Base-by-base conservation (phyloP, 2,113 vertebrate species). In the Chauna torquata region DNA sequence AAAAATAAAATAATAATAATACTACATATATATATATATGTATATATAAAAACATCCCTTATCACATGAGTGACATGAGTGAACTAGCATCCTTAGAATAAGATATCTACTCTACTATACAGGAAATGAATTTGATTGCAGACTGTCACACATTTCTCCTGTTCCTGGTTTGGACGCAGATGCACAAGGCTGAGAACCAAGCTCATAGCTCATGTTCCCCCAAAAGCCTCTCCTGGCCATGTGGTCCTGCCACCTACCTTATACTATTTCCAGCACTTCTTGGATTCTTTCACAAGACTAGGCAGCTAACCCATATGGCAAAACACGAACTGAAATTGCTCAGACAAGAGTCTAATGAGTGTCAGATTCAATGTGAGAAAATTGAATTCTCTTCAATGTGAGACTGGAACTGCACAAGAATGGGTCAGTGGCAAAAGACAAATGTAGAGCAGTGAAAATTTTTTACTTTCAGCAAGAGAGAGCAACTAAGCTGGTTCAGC, bases 1-100 rank as follows among this genome's bases (percentile, higher is more conserved):
- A 66, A 82, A 66, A 47, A 32, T 22, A 72, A 72, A 40, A 54
- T 17, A 40, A 16, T 8, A 50, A n/a, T n/a, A n/a, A n/a, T n/a
- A n/a, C n/a, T n/a, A n/a, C n/a, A n/a, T n/a, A n/a, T n/a, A n/a
- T n/a, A 28, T 22, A 49, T 12, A 18, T 44, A 32, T 28, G n/a
- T n/a, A n/a, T n/a, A n/a, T n/a, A n/a, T n/a, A n/a, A n/a, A n/a
- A n/a, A 49, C 7, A 74, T 45, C 20, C 25, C 23, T 45, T 58
- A 40, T 78, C 38, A 57, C 1, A 2, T 25, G 25, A 75, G 1
- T 36, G 9, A 57, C 1, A 2, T 25, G 25, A 75, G 1, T 36
- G 9, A 87, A 22, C 14, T 66, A 91, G 57, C 2, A 5, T 16
- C 66, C 0, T 0, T 34, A 69, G 5, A 72, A 64, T 24, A 59